A percentile compares a stretch with the other conserved stretches of the same genome.
Evolutionary conservation across 2,888 invertebrate genomes (phyloP).

Genomic region (Lypha dubia): DNA sequence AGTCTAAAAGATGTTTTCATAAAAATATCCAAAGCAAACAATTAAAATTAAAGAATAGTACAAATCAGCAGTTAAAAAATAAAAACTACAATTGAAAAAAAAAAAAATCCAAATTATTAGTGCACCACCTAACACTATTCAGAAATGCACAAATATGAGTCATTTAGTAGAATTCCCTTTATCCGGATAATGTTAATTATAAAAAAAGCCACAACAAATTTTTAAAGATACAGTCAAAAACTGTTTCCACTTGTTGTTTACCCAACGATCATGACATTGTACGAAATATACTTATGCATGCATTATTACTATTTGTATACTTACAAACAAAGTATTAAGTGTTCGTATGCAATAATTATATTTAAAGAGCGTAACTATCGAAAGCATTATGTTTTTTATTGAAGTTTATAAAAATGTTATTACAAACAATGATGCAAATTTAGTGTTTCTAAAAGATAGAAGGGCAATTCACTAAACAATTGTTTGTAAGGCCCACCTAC

Average conservation of each 20-base stretch:
- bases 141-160: background rate
- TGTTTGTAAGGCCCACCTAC: too few relatives aligned
- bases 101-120: background rate
- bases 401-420: too few relatives aligned
- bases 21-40: background rate
- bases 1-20: background rate
- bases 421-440: too few relatives aligned
- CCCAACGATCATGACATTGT: background rate
- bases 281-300: background rate
- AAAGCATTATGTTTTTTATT: too few relatives aligned
- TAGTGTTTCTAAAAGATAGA: too few relatives aligned
- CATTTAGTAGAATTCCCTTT: conserved; percentile 15
- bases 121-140: background rate
- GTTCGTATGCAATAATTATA: too few relatives aligned
- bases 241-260: background rate
- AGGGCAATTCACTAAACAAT: too few relatives aligned
- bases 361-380: too few relatives aligned
- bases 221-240: background rate
- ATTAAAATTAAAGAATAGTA: background rate
- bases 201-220: background rate
- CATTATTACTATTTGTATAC: too few relatives aligned
- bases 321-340: background rate
- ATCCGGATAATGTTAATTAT: background rate
- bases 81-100: too few relatives aligned
- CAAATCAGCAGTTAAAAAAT: background rate